Conservation (phyloP, 2,113 vertebrate species). For the Chaetops frenatus region DNA sequence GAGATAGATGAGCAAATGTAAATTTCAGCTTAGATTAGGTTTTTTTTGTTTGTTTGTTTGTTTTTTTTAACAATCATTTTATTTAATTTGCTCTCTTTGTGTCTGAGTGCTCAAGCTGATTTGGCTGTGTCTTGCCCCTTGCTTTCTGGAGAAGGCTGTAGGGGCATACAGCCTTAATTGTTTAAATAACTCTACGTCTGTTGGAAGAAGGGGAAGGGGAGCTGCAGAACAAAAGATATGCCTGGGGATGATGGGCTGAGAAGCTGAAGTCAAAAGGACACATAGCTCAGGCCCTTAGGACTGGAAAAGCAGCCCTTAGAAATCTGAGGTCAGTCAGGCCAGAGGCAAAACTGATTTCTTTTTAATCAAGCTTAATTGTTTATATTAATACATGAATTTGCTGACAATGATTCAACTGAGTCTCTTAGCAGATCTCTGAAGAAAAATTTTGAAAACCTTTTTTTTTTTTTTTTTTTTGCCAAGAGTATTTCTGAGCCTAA, state of each 20-base stretch:
- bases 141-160: neutral
- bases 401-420: neutral
- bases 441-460: neutral
- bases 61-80: neutral
- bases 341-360: slow-evolving; percentile 44
- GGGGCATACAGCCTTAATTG: slow-evolving; percentile 16
- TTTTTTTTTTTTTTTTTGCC: neutral
- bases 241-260: neutral
- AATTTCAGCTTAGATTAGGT: neutral
- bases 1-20: slow-evolving; percentile 36
- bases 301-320: slow-evolving; percentile 15
- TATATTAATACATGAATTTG: slow-evolving; percentile 15
- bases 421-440: neutral
- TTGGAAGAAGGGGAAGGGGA: neutral
- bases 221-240: neutral
- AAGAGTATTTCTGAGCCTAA: neutral
- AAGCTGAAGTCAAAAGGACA: slow-evolving; percentile 43
- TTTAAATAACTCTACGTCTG: slow-evolving; percentile 5
- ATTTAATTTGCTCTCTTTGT: neutral
- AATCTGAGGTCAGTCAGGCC: slow-evolving; percentile 2
- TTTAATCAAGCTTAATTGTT: slow-evolving; percentile 49
- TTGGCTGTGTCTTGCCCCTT: neutral
- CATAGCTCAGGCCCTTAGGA: neutral
- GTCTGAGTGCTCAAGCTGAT: neutral
- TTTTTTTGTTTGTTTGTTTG: neutral